Percentiles rank a stretch among this genome's conserved stretches.
phyloP scores from a whole-genome alignment of 2,113 vertebrate species.

The Alethe castanea region DNA sequence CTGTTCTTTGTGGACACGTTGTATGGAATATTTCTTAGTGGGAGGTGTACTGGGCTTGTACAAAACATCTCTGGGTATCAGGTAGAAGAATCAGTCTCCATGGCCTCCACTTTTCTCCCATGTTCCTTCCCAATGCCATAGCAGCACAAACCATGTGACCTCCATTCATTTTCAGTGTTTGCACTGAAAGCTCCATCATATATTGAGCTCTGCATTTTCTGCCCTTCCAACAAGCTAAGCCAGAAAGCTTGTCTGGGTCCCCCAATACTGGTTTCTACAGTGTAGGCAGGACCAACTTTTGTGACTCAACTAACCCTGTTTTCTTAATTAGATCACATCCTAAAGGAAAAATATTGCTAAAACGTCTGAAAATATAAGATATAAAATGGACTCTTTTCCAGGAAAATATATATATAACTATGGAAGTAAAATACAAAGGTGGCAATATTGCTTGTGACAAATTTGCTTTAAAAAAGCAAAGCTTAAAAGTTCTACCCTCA shows the following conservation, averaged over 20 bases:
- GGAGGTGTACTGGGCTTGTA: neutral
- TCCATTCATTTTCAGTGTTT: neutral
- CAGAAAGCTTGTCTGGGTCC: neutral
- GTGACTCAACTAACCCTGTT: slow-evolving; percentile 48
- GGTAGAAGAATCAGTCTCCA: neutral
- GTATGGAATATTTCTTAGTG: neutral
- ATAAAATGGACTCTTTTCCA: slow-evolving; percentile 10
- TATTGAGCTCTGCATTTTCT: neutral
- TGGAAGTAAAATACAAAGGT: neutral
- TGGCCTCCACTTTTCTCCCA: neutral
- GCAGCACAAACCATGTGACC: neutral
- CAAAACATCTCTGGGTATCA: neutral
- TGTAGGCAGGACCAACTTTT: neutral
- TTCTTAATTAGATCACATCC: slow-evolving; percentile 61
- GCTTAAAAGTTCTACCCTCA: neutral
- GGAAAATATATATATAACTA: neutral
- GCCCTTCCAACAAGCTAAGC: neutral
- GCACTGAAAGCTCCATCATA: neutral
- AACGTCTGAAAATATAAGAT: slow-evolving; percentile 13
- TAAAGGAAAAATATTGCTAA: slow-evolving; percentile 38
- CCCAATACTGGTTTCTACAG: neutral
- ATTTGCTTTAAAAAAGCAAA: neutral
- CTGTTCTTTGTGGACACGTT: neutral
- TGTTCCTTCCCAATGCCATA: rapidly evolving
- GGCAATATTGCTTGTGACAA: neutral